Evolutionary conservation across 2,113 vertebrate species (phyloP).

Genomic region (Corydoras maculifer): DNA sequence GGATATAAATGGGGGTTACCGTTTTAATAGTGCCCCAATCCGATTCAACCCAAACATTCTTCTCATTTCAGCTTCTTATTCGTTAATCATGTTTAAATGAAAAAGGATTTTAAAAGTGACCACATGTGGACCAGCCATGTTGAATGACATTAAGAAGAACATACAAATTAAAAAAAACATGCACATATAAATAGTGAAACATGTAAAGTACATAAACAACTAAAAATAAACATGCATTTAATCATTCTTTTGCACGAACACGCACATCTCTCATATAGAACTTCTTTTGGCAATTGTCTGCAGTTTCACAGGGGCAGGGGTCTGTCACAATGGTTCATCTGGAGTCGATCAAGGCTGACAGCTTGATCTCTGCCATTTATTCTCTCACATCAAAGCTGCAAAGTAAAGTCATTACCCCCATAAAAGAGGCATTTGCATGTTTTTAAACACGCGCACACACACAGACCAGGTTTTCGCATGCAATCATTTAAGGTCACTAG

Average conservation of each 20-base stretch:
- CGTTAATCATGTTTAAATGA: slow-evolving; percentile 43
- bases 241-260: slow-evolving; percentile 23
- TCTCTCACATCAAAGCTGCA: slow-evolving; percentile 55
- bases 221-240: slow-evolving; percentile 5
- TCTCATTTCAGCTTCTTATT: slow-evolving; percentile 45
- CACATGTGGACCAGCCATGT: slow-evolving; percentile 33
- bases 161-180: slow-evolving; percentile 18
- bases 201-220: not conserved
- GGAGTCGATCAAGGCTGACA: slow-evolving; percentile 59
- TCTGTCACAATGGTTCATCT: slow-evolving; percentile 44
- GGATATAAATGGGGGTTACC: slow-evolving; percentile 39
- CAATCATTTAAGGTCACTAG: slow-evolving; percentile 4
- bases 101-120: slow-evolving; percentile 40
- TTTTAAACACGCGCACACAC: slow-evolving; percentile 6
- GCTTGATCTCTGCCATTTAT: slow-evolving; percentile 60
- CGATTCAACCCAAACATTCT: slow-evolving; percentile 45
- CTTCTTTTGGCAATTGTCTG: slow-evolving; percentile 39
- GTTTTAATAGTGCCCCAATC: slow-evolving; percentile 27
- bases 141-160: slow-evolving; percentile 27
- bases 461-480: not conserved
- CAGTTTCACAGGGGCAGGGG: slow-evolving; percentile 19
- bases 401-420: slow-evolving; percentile 29
- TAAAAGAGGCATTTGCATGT: slow-evolving; percentile 21
- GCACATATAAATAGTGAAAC: not conserved
- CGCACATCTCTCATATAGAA: slow-evolving; percentile 21